Percentiles rank a stretch among this genome's conserved stretches.
Evolutionary conservation across 2,113 vertebrate species (phyloP).

Genomic region (Eleginops maclovinus): DNA sequence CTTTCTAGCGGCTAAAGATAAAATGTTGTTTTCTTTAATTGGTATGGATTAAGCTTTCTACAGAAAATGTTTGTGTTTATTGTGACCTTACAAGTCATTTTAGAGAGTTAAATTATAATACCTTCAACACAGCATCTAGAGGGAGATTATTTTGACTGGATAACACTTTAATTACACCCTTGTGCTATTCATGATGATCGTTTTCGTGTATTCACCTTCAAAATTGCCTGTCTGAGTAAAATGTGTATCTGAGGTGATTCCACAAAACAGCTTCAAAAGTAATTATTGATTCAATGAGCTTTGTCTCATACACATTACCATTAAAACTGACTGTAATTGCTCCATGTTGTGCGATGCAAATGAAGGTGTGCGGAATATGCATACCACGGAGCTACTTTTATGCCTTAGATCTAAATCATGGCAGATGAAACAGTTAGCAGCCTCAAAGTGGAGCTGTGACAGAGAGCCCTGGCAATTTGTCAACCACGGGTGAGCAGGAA

Average conservation of each 20-base stretch:
- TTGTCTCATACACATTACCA: conserved; percentile 72
- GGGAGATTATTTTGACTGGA: conserved; percentile 28
- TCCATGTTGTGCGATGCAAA: conserved; percentile 72
- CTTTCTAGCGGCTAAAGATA: neutral
- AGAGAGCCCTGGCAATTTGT: conserved; percentile 80
- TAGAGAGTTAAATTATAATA: neutral
- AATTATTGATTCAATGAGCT: conserved; percentile 75
- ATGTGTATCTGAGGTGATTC: conserved; percentile 43
- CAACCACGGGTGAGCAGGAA: conserved; percentile 78
- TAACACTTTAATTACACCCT: conserved; percentile 47
- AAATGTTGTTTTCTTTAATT: neutral
- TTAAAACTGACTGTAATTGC: conserved; percentile 77
- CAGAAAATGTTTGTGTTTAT: conserved; percentile 2
- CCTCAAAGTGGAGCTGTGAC: conserved; percentile 78
- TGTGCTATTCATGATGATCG: conserved; percentile 24
- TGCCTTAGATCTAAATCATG: conserved; percentile 76
- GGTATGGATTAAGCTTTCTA: neutral
- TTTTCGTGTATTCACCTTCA: conserved; percentile 53
- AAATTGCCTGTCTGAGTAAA: conserved; percentile 43
- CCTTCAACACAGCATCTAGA: conserved; percentile 20
- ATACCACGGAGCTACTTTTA: conserved; percentile 66
- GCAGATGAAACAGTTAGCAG: conserved; percentile 77
- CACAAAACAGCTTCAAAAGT: conserved; percentile 43
- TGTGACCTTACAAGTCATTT: conserved; percentile 13
- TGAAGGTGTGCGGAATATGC: conserved; percentile 72